Percentiles rank a stretch among this genome's conserved stretches.
Conservation (phyloP, 2,797 vertebrate genomes). For the Poecilia gillii region DNA sequence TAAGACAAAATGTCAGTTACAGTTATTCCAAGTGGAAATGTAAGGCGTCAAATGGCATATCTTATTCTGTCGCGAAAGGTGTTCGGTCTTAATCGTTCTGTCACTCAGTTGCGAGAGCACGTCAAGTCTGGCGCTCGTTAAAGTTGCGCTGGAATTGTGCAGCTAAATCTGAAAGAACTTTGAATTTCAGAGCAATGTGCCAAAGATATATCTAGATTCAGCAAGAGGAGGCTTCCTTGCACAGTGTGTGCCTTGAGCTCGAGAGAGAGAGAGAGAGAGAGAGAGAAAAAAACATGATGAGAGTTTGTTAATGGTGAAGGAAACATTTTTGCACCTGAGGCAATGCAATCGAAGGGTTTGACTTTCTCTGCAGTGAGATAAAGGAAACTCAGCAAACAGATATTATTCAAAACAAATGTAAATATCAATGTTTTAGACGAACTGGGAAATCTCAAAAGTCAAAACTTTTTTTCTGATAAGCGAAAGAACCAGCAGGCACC, state of each 20-base stretch:
- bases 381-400: slow-evolving; percentile 31
- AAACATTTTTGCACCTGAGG: slow-evolving; percentile 30
- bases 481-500: background rate
- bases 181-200: slow-evolving; percentile 17
- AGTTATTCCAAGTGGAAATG: background rate
- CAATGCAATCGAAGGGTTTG: slow-evolving; percentile 23
- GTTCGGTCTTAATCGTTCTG: background rate
- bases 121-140: slow-evolving; percentile 19
- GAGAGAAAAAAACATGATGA: slow-evolving; percentile 22
- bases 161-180: slow-evolving; percentile 14
- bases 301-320: slow-evolving; percentile 28
- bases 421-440: slow-evolving; percentile 20
- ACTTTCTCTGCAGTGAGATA: slow-evolving; percentile 40
- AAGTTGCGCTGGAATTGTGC: slow-evolving; percentile 7
- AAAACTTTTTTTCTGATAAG: background rate
- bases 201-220: slow-evolving; percentile 41
- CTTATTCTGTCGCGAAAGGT: background rate
- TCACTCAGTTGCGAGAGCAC: background rate
- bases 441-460: background rate
- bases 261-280: background rate
- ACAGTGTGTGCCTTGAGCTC: slow-evolving; percentile 30
- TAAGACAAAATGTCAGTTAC: background rate
- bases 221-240: slow-evolving; percentile 34
- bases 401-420: slow-evolving; percentile 35
- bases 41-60: background rate